Evolutionary conservation across 2,797 vertebrate species (phyloP), one percentile per base, ranked within the genome.

Genomic region (Danio jaintianensis): DNA sequence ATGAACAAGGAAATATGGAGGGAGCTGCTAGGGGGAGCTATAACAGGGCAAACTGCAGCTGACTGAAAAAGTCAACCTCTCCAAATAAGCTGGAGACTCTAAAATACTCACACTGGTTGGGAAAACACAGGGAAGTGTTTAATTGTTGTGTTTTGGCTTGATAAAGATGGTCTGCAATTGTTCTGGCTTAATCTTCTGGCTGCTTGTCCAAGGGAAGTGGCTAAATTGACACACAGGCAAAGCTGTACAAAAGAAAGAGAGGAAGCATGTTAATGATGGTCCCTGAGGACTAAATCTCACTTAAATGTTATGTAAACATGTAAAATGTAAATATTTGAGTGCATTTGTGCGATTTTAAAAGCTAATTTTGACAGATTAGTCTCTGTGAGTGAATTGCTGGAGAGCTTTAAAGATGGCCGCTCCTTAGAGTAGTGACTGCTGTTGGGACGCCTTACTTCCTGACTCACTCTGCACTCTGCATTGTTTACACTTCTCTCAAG

Each of bases 1-100:
- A 89, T 63, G 87, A 90, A 91, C 89, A 89, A 92, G 91, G 91
- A 91, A 93, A 92, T 75, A 91, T 90, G 90, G 86, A 92, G 85
- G 87, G 77, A 72, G 85, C 89, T 88, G 92, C 90, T 93, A 94
- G 93, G 90, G 94, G 94, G 93, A 93, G 94, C 93, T 90, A 92
- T 82, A 92, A 90, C 89, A 82, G 74, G 77, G 84, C 66, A 68
- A 74, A 56, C 84, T 85, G 76, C 78, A 70, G 78, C 75, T 80
- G 68, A 4, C 13, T 80, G 87, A 79, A 48, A 29, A 29, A 86
- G 78, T 85, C 79, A 16, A 84, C 75, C 83, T 59, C 4, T 22
- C 0, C 18, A 85, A 1, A 79, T 61, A 9, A 66, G 73, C 55
- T 85, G 71, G 86, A 48, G n/a, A 36, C 36, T 63, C 56, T 1